A percentile compares a stretch with the other conserved stretches of the same genome.
phyloP scores from a whole-genome alignment of 2,113 vertebrate genomes.

The Vicugna pacos region DNA sequence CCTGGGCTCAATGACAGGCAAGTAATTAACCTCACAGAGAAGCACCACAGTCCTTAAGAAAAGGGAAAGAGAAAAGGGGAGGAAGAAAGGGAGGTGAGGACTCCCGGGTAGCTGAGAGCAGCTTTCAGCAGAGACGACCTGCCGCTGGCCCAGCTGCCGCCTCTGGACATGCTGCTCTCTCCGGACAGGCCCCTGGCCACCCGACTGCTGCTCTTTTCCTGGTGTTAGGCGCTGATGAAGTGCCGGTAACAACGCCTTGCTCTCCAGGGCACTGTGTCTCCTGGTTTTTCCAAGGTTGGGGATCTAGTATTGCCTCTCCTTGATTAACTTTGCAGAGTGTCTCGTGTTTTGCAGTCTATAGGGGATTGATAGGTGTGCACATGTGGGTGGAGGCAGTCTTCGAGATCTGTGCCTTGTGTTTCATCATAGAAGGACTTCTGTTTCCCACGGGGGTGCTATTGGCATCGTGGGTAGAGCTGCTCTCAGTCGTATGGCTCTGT shows the following conservation, averaged over 20 bases:
- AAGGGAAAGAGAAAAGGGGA: not conserved
- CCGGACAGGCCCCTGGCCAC: not conserved
- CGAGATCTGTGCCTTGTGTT: not conserved
- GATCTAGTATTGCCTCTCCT: too few relatives aligned
- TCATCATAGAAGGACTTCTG: not conserved
- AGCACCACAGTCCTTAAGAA: not conserved
- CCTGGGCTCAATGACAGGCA: not conserved
- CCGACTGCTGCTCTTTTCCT: not conserved
- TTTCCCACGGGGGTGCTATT: not conserved
- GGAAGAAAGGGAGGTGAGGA: not conserved
- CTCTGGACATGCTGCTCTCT: not conserved
- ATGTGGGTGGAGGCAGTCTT: rapidly evolving
- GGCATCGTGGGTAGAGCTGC: not conserved
- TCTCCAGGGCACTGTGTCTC: not conserved
- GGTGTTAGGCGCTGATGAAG: not conserved
- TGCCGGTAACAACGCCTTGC: rapidly evolving
- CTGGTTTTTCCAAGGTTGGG: not conserved
- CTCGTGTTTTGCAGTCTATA: not conserved
- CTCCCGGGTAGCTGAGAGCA: not conserved
- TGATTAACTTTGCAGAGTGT: not conserved
- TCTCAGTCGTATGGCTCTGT: not conserved
- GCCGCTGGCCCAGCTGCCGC: rapidly evolving
- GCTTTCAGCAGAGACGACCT: not conserved
- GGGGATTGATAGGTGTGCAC: not conserved
- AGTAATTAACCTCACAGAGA: constrained; percentile 54